phyloP scores from a whole-genome alignment of 2,797 vertebrate species.

The Caiman crocodilus region DNA sequence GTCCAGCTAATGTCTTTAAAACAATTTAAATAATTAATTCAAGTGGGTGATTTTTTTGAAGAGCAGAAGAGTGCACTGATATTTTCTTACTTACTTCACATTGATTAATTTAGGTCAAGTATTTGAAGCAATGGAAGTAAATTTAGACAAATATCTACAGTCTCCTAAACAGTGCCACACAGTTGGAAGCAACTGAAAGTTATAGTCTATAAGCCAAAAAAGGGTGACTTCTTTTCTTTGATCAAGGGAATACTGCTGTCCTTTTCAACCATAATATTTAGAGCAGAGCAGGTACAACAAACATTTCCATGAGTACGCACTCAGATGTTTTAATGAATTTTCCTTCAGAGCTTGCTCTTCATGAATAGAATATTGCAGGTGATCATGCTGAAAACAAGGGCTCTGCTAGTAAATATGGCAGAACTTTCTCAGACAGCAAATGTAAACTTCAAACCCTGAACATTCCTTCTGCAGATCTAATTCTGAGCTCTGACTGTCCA shows the following conservation, averaged over 20 bases:
- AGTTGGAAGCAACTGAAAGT: not conserved
- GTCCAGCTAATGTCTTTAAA: not conserved
- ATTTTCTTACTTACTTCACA: not conserved
- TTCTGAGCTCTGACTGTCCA: not conserved
- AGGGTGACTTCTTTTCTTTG: not conserved
- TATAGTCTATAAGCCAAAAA: not conserved
- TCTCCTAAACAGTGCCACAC: not conserved
- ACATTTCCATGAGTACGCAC: accelerated
- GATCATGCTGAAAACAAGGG: not conserved
- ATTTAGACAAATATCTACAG: not conserved
- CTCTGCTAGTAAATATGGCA: not conserved
- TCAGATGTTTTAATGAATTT: not conserved
- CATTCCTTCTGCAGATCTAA: not conserved
- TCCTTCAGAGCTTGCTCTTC: not conserved
- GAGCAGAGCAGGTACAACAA: not conserved
- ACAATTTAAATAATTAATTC: not conserved
- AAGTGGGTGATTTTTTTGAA: not conserved
- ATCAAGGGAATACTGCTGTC: not conserved
- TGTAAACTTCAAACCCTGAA: accelerated
- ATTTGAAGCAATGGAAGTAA: not conserved
- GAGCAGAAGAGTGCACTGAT: not conserved
- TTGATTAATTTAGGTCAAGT: not conserved
- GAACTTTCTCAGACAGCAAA: not conserved
- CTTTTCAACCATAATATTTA: not conserved
- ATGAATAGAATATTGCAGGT: accelerated